These are phyloP conservation scores for Sylvilagus floridanus DNA, from an alignment of 2,797 vertebrate genomes.

Conservation along the genomic window DNA sequence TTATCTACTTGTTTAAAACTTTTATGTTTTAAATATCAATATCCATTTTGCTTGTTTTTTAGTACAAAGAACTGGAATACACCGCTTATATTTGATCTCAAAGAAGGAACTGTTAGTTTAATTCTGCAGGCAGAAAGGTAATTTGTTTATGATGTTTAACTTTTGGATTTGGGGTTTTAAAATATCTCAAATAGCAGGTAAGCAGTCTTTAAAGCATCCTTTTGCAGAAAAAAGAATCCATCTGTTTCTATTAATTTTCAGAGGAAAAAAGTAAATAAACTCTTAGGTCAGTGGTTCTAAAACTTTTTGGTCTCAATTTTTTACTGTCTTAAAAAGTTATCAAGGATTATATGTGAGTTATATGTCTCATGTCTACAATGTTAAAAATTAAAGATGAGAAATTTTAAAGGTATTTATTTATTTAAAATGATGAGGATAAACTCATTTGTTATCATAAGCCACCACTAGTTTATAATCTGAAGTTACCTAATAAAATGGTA, in stretches of 20 bases:
- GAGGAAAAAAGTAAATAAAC: slow-evolving; percentile 6
- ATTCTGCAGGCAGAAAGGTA: slow-evolving; percentile 98
- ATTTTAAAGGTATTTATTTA: slow-evolving; percentile 17
- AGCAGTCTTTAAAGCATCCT: slow-evolving; percentile 24
- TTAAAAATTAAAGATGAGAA: slow-evolving; percentile 51
- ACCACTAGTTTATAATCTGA: background rate
- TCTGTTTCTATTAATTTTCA: slow-evolving; percentile 59
- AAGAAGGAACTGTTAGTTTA: slow-evolving; percentile 97
- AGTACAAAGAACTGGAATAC: slow-evolving; percentile 99
- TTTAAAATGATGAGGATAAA: slow-evolving; percentile 47
- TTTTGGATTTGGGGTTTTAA: slow-evolving; percentile 42
- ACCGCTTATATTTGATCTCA: slow-evolving; percentile 98
- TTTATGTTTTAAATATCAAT: slow-evolving; percentile 49
- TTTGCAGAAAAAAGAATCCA: background rate
- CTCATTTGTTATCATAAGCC: slow-evolving; percentile 22
- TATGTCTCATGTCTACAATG: background rate
- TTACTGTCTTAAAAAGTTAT: slow-evolving; percentile 55
- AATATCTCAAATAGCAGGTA: slow-evolving; percentile 8
- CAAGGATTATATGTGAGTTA: background rate
- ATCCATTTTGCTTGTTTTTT: slow-evolving; percentile 70
- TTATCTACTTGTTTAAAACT: slow-evolving; percentile 29
- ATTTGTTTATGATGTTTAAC: slow-evolving; percentile 72
- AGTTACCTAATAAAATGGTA: slow-evolving; percentile 19
- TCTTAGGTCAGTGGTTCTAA: slow-evolving; percentile 41
- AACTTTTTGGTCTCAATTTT: slow-evolving; percentile 47